A percentile compares a stretch with the other conserved stretches of the same genome.
phyloP scores from a whole-genome alignment of 2,888 invertebrate species.

The Drosophila pseudotakahashii region DNA sequence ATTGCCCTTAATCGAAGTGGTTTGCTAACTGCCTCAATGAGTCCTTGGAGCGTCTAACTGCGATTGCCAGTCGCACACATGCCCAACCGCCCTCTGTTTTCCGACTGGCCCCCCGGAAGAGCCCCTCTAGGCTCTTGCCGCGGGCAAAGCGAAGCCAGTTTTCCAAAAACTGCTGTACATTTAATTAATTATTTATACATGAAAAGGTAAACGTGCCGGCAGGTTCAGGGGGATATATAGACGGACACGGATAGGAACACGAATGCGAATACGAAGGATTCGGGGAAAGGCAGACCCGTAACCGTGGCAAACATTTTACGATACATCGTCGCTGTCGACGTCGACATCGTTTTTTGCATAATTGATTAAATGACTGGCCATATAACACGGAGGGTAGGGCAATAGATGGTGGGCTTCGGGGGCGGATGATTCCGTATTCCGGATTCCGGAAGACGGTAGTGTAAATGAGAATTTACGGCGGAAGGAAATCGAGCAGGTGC shows the following conservation, averaged over 20 bases:
- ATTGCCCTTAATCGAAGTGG: slow-evolving; percentile 65
- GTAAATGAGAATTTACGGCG: slow-evolving; percentile 67
- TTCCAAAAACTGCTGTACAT: slow-evolving; percentile 70
- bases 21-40: slow-evolving; percentile 57
- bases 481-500: slow-evolving; percentile 49
- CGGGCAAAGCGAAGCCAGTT: slow-evolving; percentile 30
- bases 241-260: slow-evolving; percentile 12
- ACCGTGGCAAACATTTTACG: slow-evolving; percentile 74
- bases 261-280: not conserved
- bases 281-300: slow-evolving; percentile 7
- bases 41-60: slow-evolving; percentile 55
- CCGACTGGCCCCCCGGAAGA: not conserved
- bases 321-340: slow-evolving; percentile 61
- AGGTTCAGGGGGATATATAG: slow-evolving; percentile 41
- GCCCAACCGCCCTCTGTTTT: not conserved
- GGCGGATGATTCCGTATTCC: not conserved
- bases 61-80: slow-evolving; percentile 38
- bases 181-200: slow-evolving; percentile 79
- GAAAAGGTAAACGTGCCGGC: slow-evolving; percentile 76
- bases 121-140: not conserved
- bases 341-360: slow-evolving; percentile 80
- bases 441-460: slow-evolving; percentile 25
- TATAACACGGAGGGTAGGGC: slow-evolving; percentile 60
- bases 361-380: slow-evolving; percentile 83
- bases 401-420: slow-evolving; percentile 6